Conservation (phyloP, 1,140 invertebrate species). For the Heliothis virescens region DNA sequence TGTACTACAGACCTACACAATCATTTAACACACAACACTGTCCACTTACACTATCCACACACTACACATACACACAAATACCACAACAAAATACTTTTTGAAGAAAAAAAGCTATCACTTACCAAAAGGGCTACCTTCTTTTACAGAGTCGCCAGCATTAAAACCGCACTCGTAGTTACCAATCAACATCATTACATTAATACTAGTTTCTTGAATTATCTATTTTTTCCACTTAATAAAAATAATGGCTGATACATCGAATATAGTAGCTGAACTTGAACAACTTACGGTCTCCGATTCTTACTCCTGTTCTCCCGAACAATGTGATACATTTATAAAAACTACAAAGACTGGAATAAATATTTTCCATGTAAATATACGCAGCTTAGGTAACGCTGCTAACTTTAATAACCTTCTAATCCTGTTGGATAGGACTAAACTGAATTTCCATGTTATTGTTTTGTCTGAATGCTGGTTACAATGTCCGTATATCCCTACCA, state of each 20-base stretch:
- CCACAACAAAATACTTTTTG: neutral
- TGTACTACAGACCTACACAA: neutral
- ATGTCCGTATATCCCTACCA: neutral
- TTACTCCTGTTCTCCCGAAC: neutral
- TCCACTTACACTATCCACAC: neutral
- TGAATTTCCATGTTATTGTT: neutral
- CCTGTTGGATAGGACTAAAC: neutral
- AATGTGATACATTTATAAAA: neutral
- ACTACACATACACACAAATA: neutral
- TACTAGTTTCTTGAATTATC: neutral
- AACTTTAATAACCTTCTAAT: neutral
- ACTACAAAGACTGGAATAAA: neutral
- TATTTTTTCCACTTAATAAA: neutral
- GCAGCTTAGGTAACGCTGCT: neutral
- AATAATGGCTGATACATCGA: neutral
- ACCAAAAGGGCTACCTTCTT: neutral
- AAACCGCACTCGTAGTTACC: neutral
- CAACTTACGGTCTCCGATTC: neutral
- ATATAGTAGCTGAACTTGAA: neutral
- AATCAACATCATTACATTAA: neutral
- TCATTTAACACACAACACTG: neutral
- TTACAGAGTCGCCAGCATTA: neutral
- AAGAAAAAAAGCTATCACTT: neutral
- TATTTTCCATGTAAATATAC: slow-evolving; percentile 2
- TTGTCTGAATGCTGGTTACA: neutral